Base-by-base conservation (phyloP, 1,140 invertebrate species). In the Xylocopa sonorina region DNA sequence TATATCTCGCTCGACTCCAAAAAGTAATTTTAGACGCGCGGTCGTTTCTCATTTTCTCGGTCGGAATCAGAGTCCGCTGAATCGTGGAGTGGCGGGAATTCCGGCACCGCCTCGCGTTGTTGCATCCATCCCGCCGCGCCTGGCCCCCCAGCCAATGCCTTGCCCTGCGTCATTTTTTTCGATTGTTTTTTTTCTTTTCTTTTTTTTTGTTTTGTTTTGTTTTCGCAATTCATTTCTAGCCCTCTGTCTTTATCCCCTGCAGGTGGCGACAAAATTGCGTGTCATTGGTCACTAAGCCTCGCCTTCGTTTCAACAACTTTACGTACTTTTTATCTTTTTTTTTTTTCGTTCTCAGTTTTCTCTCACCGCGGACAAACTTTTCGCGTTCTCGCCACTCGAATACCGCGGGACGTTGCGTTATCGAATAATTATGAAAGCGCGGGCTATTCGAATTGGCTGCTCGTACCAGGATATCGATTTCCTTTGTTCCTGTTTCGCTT, bases 61-160 rank as follows among this genome's bases (percentile, higher is more conserved):
- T 93, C 92, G 78, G 92, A 93, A 91, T 93, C 92, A 84, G 92
- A 93, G 87, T 93, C 92, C 77, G 92, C 89, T 89, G 92, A 92
- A 89, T 92, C 90, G 87, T 92, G 90, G 84, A 92, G 89, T 48
- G 91, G 88, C 86, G 91, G 90, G 92, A 91, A 93, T 84, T 93
- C 92, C 66, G 89, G 89, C 60, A 91, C 87, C 48, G 90, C 80
- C 82, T 93, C 91, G 85, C 91, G 92, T 71, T 92, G 89, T 80
- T 92, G 92, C 90, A 90, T 89, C 88, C 91, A 92, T 90, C 91
- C 90, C 88, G 86, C 57, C 85, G 87, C 88, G 78, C 83, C 88
- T 81, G 90, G 89, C 89, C 90, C 89, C 86, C 90, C 90, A 87
- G 90, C 78, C 90, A 92, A 88, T 87, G 90, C 84, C 88, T 92